Conservation (phyloP, 1,140 invertebrate genomes). For the Lamellibrachia luymesi region DNA sequence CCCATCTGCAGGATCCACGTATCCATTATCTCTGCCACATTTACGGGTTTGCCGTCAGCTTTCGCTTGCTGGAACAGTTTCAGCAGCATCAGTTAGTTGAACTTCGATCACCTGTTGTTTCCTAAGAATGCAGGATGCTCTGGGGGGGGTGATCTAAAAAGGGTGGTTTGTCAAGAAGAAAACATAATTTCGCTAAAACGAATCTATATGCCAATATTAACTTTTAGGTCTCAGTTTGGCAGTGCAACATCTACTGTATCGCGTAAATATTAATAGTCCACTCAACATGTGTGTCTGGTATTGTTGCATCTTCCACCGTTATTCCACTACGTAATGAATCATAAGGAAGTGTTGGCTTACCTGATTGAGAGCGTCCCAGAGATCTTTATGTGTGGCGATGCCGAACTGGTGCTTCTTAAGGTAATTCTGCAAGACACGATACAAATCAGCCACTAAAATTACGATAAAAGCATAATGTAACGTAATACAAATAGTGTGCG, state of each 20-base stretch:
- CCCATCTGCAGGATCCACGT: slow-evolving; percentile 18
- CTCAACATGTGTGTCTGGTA: no score
- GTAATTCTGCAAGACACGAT: slow-evolving; percentile 4
- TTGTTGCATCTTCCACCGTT: no score
- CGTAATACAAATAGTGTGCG: not conserved
- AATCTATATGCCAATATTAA: no score
- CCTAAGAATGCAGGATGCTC: not conserved
- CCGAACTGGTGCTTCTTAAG: not conserved
- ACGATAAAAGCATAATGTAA: not conserved
- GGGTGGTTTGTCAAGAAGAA: no score
- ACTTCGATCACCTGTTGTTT: not conserved
- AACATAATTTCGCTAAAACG: no score
- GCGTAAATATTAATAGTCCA: no score
- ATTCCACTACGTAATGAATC: not conserved
- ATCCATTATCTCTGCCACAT: slow-evolving; percentile 58
- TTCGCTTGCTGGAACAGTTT: slow-evolving; percentile 18
- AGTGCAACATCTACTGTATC: no score
- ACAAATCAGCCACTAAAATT: not conserved
- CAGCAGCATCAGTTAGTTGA: not conserved
- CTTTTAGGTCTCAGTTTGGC: no score
- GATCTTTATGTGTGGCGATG: not conserved
- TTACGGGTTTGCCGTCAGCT: slow-evolving; percentile 31
- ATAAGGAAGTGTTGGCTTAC: not conserved
- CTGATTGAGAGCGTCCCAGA: slow-evolving; percentile 14
- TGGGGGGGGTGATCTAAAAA: not conserved